Evolutionary conservation across 64 coral and sea anemone genomes (phyloP), one percentile per base, ranked within the genome.

Genomic region (Cladopsammia gracilis): DNA sequence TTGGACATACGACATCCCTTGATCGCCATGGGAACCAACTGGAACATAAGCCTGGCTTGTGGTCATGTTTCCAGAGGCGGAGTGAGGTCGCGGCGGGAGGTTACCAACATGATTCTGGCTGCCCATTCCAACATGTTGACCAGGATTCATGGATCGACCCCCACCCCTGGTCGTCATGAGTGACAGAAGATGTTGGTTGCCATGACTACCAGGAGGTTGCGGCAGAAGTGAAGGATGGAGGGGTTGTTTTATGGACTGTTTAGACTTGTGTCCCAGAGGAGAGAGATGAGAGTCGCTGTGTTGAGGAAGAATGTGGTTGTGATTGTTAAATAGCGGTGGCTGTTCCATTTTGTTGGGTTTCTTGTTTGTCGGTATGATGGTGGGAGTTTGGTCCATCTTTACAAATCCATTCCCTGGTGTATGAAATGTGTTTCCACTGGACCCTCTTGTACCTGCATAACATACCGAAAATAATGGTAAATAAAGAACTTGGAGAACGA

Each of bases 21-120:
- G 96, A 76, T 97, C 92, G 20, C 82, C 88, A 53, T 91, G 92
- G 48, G 92, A 82, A 73, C 69, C 88, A 82, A 92, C 87, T 12
- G 87, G 71, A 20, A 83, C 76, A 78, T 91, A 97, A 24, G 77
- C 87, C 70, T 97, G 96, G 16, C 80, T 83, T 46, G 49, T 93
- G 68, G 82, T 88, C 20, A 97, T 86, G 71, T 87, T 97, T 19
- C 96, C 96, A 6, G 96, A 91, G 10, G 96, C 96, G 62, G 96
- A 97, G 91, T 97, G 96, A 26, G 96, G 96, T 68, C 96, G 90
- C 10, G 96, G 92, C 2, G 96, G 96, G 51, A 97, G 96, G 5
- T 50, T 64, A 67, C 83, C 61, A 0, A 58, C 44, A 23, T 90
- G 91, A 25, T 94, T 90, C 15, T 97, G 96, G 57, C 62, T 68